Evolutionary conservation across 2,113 vertebrate species (phyloP).

Genomic region (Neolamprologus sp.): DNA sequence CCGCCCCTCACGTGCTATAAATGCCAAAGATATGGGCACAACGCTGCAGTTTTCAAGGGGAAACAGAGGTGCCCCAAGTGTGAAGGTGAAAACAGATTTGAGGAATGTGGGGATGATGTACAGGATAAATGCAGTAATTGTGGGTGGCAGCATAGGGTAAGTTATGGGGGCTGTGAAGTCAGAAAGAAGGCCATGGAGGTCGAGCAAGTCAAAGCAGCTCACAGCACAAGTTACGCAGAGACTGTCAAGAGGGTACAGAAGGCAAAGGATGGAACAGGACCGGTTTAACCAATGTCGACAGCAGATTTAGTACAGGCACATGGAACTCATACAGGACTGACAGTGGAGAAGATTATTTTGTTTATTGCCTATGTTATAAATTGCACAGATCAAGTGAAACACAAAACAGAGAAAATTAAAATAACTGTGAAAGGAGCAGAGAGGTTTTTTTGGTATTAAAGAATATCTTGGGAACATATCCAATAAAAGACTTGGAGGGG

Average conservation of each 20-base stretch:
- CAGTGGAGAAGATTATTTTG: background rate
- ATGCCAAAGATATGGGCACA: background rate
- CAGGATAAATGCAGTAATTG: background rate
- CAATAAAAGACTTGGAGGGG: background rate
- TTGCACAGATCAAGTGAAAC: background rate
- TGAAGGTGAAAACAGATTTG: background rate
- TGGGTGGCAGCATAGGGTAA: background rate
- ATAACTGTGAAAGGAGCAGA: background rate
- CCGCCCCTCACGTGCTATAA: background rate
- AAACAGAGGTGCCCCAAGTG: background rate
- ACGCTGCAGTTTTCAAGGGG: background rate
- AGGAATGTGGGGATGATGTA: background rate
- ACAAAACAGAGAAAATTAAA: background rate
- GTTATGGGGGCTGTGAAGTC: background rate
- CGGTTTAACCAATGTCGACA: background rate
- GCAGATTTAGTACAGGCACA: background rate
- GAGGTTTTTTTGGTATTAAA: background rate
- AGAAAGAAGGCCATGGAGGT: background rate
- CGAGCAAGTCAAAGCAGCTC: background rate
- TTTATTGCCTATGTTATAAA: background rate
- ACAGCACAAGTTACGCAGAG: background rate
- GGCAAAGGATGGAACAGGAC: background rate
- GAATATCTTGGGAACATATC: background rate
- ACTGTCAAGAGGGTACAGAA: background rate
- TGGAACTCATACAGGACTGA: background rate